Evolutionary conservation across 2,113 vertebrate species (phyloP).

Genomic region (Hoplias malabaricus): DNA sequence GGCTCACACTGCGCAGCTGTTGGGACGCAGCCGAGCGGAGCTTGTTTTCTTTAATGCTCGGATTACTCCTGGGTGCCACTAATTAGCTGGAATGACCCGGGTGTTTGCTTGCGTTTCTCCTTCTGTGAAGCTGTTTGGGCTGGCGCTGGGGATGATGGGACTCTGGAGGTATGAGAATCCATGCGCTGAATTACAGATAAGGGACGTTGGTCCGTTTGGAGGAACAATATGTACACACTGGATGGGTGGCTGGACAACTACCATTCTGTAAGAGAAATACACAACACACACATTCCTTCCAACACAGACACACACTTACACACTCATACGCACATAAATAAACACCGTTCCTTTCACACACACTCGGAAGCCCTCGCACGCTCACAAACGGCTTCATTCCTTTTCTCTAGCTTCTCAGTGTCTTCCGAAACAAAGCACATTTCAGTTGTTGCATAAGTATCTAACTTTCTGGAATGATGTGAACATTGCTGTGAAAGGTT

Average conservation of each 20-base stretch:
- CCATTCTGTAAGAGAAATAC: not conserved
- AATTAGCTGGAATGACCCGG: not conserved
- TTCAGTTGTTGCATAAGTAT: too few species aligned
- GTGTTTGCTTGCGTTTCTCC: not conserved
- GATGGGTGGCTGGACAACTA: not conserved
- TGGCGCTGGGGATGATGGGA: not conserved
- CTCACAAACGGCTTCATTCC: too few species aligned
- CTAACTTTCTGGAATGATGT: too few species aligned
- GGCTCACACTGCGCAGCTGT: not conserved
- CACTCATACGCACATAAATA: not conserved
- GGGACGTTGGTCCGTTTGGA: not conserved
- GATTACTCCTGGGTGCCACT: not conserved
- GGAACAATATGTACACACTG: not conserved
- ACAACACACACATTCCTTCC: not conserved
- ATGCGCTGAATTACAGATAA: not conserved
- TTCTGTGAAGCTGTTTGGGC: conserved; percentile 11
- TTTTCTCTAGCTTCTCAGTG: too few species aligned
- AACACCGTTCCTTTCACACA: not conserved
- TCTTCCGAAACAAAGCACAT: too few species aligned
- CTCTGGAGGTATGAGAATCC: not conserved
- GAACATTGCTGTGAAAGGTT: too few species aligned
- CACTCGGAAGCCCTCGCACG: too few species aligned
- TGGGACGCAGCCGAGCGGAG: not conserved
- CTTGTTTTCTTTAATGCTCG: conserved; percentile 6
- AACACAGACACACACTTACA: not conserved